Evolutionary conservation across 2,113 vertebrate species (phyloP).

Genomic region (Ia io): DNA sequence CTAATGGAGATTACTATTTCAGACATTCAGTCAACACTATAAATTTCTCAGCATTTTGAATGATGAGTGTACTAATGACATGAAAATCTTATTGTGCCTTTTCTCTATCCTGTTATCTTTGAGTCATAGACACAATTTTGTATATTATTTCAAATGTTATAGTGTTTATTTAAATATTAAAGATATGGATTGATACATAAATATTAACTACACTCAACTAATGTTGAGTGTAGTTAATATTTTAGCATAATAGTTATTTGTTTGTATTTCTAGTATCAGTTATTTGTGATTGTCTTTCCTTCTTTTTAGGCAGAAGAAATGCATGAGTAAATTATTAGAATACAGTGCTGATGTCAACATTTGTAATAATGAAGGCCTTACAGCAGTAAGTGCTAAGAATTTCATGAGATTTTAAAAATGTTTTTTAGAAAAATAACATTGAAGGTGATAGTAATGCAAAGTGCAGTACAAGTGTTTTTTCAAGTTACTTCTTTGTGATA

Average conservation of each 20-base stretch:
- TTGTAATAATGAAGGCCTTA: conserved; percentile 99
- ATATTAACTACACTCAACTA: background rate
- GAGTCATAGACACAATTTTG: background rate
- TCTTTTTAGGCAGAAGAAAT: conserved; percentile 95
- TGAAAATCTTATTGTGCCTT: background rate
- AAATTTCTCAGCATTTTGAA: conserved; percentile 17
- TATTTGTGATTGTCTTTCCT: conserved; percentile 50
- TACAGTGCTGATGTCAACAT: conserved; percentile 99
- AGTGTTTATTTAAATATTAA: conserved; percentile 11
- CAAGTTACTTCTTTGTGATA: background rate
- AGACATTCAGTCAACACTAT: background rate
- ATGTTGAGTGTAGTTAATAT: conserved; percentile 18
- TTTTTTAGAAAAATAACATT: conserved; percentile 33
- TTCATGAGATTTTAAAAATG: conserved; percentile 34
- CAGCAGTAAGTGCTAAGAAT: conserved; percentile 90
- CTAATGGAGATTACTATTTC: background rate
- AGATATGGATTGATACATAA: background rate
- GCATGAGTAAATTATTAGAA: conserved; percentile 96
- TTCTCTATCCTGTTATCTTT: background rate
- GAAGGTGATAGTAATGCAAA: background rate
- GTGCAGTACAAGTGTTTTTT: background rate
- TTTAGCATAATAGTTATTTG: conserved; percentile 7
- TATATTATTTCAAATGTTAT: conserved; percentile 34
- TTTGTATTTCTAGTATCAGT: background rate
- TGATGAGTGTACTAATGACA: background rate